Percentiles rank a stretch among this genome's conserved stretches.
These are phyloP conservation scores for Himalopsyche kuldschensis DNA, from an alignment of 2,888 invertebrate species.

Conservation along the genomic window DNA sequence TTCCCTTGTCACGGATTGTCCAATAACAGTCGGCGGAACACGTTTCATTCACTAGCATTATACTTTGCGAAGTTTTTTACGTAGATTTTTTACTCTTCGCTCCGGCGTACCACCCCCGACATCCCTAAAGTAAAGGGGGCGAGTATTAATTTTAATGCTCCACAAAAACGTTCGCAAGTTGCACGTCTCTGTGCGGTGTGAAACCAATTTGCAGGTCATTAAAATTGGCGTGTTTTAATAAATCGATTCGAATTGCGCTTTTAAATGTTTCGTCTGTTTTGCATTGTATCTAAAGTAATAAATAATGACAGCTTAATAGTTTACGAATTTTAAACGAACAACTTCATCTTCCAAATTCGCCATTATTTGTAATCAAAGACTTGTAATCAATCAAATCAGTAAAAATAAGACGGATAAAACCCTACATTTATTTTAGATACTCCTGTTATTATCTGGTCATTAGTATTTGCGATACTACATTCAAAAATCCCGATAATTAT, in stretches of 20 bases:
- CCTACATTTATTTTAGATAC: too few species aligned
- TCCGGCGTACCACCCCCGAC: background rate
- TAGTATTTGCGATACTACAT: too few species aligned
- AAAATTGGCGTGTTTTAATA: background rate
- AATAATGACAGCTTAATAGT: too few species aligned
- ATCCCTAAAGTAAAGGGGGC: background rate
- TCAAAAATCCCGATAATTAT: too few species aligned
- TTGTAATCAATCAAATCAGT: too few species aligned
- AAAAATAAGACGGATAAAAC: too few species aligned
- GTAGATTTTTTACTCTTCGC: background rate
- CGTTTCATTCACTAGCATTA: background rate
- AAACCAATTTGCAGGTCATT: background rate
- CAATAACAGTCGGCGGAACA: background rate
- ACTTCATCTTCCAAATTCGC: too few species aligned
- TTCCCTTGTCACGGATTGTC: background rate
- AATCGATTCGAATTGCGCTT: background rate
- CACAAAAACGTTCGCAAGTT: background rate
- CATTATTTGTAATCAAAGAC: too few species aligned
- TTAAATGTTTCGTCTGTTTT: too few species aligned
- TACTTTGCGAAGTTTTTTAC: background rate
- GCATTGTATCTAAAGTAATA: too few species aligned
- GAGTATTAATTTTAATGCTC: constrained; percentile 22
- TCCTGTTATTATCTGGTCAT: too few species aligned
- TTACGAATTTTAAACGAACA: too few species aligned
- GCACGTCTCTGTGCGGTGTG: background rate